These are phyloP conservation scores for Drosophila nebulosa DNA, from an alignment of 1,140 invertebrate species.

Conservation along the genomic window DNA sequence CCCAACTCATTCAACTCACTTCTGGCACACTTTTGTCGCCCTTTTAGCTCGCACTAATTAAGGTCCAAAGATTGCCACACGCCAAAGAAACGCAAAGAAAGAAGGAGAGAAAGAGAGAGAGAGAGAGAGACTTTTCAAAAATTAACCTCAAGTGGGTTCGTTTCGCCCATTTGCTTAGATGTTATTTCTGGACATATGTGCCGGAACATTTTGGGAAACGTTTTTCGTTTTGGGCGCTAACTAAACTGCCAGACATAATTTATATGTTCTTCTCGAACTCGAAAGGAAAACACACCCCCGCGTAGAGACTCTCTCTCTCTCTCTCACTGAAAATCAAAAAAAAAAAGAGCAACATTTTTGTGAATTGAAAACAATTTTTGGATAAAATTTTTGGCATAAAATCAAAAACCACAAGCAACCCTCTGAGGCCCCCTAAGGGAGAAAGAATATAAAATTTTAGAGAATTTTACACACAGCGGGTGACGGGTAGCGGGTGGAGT, in stretches of 20 bases:
- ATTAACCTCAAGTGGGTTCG: constrained; percentile 36
- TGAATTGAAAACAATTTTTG: constrained; percentile 44
- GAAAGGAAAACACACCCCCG: constrained; percentile 30
- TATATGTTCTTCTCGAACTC: constrained; percentile 44
- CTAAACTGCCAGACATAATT: constrained; percentile 78
- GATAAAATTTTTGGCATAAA: constrained; percentile 42
- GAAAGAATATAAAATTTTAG: constrained; percentile 40
- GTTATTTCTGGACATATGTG: constrained; percentile 52
- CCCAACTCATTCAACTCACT: background rate
- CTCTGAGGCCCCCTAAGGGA: constrained; percentile 15
- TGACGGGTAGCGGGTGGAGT: constrained; percentile 20
- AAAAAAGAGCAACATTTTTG: constrained; percentile 48
- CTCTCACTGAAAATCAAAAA: background rate
- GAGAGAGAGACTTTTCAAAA: background rate
- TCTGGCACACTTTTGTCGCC: constrained; percentile 60
- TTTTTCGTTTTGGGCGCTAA: constrained; percentile 53
- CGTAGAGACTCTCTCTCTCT: constrained; percentile 13
- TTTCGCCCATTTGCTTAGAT: background rate
- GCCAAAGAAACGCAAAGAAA: background rate
- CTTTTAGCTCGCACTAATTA: constrained; percentile 53
- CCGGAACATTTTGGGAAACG: constrained; percentile 33
- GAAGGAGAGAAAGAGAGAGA: background rate
- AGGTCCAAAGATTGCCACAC: constrained; percentile 42
- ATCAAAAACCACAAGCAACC: constrained; percentile 52
- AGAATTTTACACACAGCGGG: constrained; percentile 42